phyloP scores from a whole-genome alignment of 2,797 vertebrate species.

The Varecia variegata region DNA sequence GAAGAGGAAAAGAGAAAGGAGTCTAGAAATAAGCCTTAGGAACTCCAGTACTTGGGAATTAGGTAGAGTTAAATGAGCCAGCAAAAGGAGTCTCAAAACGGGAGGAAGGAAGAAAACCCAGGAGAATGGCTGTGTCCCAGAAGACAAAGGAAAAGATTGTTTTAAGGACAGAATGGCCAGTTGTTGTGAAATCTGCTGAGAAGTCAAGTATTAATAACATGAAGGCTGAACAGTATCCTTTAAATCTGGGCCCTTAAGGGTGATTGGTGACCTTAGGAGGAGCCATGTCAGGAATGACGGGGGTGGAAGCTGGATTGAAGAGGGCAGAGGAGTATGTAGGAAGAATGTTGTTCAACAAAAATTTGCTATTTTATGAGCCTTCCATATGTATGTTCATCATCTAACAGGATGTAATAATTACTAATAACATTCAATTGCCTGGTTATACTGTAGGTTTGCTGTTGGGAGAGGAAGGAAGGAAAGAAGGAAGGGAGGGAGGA shows the following conservation, averaged over 20 bases:
- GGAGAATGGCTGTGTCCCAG: background rate
- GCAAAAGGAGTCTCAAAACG: background rate
- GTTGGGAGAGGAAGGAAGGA: background rate
- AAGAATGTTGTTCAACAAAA: background rate
- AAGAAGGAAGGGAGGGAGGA: background rate
- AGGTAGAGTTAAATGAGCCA: background rate
- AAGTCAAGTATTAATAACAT: background rate
- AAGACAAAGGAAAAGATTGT: conserved; percentile 47
- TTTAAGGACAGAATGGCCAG: background rate
- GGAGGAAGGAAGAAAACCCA: background rate
- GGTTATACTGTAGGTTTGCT: conserved; percentile 45
- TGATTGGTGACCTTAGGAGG: conserved; percentile 27
- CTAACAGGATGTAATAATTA: conserved; percentile 20
- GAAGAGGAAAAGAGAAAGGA: background rate
- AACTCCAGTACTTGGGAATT: background rate
- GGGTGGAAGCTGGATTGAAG: background rate
- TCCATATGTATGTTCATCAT: background rate
- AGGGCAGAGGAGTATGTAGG: background rate
- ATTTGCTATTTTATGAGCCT: conserved; percentile 1
- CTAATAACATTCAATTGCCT: conserved; percentile 20
- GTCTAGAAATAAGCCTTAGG: background rate
- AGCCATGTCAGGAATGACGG: conserved; percentile 47
- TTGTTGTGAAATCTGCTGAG: conserved; percentile 27
- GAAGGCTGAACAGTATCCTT: background rate
- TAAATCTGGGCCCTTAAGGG: background rate